phyloP scores from a whole-genome alignment of 1,140 invertebrate genomes.

The Trachymyrmex cornetzi region DNA sequence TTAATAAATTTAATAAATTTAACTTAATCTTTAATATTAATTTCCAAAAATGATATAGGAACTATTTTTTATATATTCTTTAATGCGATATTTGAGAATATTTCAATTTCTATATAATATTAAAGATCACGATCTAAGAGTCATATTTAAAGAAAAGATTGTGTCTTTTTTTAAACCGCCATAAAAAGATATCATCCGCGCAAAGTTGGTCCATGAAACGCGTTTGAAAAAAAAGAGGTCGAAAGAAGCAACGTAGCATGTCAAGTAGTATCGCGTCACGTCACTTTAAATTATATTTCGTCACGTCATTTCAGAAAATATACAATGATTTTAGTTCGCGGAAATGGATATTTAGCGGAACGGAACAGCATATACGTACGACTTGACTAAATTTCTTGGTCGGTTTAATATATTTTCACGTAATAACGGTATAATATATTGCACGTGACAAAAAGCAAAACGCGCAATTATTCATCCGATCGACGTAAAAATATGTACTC shows the following conservation, averaged over 20 bases:
- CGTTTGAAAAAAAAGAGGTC: slow-evolving; percentile 9
- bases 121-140: neutral
- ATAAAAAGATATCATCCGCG: neutral
- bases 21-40: neutral
- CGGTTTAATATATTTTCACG: neutral
- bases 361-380: slow-evolving; percentile 3
- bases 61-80: too few relatives aligned
- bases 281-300: slow-evolving; percentile 43
- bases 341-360: slow-evolving; percentile 68
- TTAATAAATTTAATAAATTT: neutral
- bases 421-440: slow-evolving; percentile 15
- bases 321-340: slow-evolving; percentile 36
- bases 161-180: neutral
- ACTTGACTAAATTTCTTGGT: slow-evolving; percentile 27
- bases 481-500: neutral
- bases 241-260: slow-evolving; percentile 19
- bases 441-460: neutral
- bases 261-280: slow-evolving; percentile 51
- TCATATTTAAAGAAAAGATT: neutral
- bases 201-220: neutral
- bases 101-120: too few relatives aligned
- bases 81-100: too few relatives aligned
- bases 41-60: neutral
- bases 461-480: slow-evolving; percentile 25
- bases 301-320: slow-evolving; percentile 60